phyloP scores from a whole-genome alignment of 2,797 vertebrate genomes.

The Neopelma chrysocephalum region DNA sequence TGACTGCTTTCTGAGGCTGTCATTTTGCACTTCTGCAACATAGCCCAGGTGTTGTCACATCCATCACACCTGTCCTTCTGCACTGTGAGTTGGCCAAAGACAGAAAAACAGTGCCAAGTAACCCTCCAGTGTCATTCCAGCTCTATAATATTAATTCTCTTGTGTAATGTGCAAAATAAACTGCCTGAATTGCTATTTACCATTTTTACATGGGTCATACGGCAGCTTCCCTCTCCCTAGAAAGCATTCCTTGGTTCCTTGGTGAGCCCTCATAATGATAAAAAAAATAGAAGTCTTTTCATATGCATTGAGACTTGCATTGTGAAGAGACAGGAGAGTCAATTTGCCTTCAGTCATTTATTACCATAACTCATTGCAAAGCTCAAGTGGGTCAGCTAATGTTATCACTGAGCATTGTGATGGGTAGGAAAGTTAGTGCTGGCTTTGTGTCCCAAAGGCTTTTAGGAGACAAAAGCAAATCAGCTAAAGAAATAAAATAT shows the following conservation, averaged over 20 bases:
- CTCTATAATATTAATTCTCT: background rate
- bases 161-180: background rate
- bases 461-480: constrained; percentile 47
- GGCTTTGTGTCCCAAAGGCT: constrained; percentile 29
- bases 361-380: background rate
- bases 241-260: background rate
- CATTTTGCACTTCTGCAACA: background rate
- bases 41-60: background rate
- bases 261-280: background rate
- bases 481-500: constrained; percentile 39
- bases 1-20: background rate
- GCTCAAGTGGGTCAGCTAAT: constrained; percentile 27
- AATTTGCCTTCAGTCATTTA: constrained; percentile 39
- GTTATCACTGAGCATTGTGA: constrained; percentile 7
- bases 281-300: background rate
- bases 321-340: background rate
- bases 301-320: background rate
- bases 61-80: background rate
- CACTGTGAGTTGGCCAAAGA: background rate
- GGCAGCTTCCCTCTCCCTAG: background rate
- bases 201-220: background rate
- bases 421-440: background rate
- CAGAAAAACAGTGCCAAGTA: background rate
- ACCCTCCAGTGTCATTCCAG: background rate
- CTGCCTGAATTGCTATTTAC: background rate